Conservation (phyloP, 1,140 invertebrate genomes). For the Drosophila nebulosa region DNA sequence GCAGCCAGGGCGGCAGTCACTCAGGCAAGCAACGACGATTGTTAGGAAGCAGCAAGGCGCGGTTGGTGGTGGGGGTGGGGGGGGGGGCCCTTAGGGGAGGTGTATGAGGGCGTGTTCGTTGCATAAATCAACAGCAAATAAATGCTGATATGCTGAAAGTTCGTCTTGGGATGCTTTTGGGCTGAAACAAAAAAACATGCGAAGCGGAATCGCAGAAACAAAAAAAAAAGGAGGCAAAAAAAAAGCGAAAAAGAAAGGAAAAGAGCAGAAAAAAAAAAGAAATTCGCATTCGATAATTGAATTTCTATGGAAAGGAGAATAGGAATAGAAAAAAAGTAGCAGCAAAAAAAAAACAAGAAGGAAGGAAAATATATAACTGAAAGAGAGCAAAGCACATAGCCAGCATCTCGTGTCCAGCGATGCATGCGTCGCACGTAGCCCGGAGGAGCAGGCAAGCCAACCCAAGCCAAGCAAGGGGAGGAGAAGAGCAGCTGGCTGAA, state of each 20-base stretch:
- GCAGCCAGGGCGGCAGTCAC: neutral
- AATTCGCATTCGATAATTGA: conserved; percentile 80
- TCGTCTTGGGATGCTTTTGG: conserved; percentile 63
- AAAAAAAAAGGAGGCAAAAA: conserved; percentile 20
- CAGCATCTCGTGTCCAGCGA: conserved; percentile 67
- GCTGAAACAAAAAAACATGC: conserved; percentile 75
- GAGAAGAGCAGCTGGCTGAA: neutral
- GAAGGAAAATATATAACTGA: conserved; percentile 1
- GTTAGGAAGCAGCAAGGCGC: conserved; percentile 28
- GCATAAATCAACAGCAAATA: conserved; percentile 80
- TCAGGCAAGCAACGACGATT: conserved; percentile 22
- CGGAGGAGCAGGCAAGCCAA: conserved; percentile 50
- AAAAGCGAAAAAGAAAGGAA: conserved; percentile 56
- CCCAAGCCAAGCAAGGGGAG: conserved; percentile 18
- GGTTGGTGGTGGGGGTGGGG: neutral
- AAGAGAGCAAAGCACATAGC: conserved; percentile 22
- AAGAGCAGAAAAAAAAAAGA: conserved; percentile 54
- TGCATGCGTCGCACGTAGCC: conserved; percentile 75
- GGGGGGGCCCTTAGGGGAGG: neutral
- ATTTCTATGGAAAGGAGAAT: conserved; percentile 64
- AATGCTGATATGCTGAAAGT: conserved; percentile 80
- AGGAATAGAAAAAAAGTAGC: conserved; percentile 32
- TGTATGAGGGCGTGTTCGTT: conserved; percentile 24
- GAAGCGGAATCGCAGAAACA: conserved; percentile 59
- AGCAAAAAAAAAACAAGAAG: conserved; percentile 13